Evolutionary conservation across 2,888 invertebrate species (phyloP), one percentile per base, ranked within the genome.

Genomic region (Xestia xanthographa): DNA sequence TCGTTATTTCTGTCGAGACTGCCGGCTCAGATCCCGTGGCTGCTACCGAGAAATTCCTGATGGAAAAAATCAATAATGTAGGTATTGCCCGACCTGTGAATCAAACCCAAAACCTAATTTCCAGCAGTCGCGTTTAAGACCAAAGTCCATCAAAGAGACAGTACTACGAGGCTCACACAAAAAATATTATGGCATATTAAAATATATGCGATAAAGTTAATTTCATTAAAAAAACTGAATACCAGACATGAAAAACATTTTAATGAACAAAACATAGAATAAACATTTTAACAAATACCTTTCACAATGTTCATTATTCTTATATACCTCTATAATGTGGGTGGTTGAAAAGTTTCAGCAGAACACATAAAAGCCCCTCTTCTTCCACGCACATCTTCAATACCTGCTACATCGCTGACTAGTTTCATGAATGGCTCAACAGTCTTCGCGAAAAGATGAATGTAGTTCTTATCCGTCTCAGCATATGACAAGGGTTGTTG

Each of bases 331-430:
- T 48, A 58, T 26, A 34, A n/a, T 43, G 53, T 43, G 8, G 0
- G 14, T 43, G 17, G 8, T 53, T 45, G 22, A 22, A 53, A 26
- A 12, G 1, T 45, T 72, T 77, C 50, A 26, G 43, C 58, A 22
- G 2, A 9, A 58, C 50, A 66, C 20, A 71, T 22, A 2, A 72
- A 26, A 17, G 22, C 34, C 4, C 12, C 9, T 26, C 12, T 29
- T n/a, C 65, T 71, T 22, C 1, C 14, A 34, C 41, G 26, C 34
- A 77, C 26, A 4, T 71, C 77, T 65, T 77, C 77, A 58, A 77
- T 62, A 34, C 26, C 20, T 41, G 22, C 12, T 56, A 17, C 43
- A 22, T 58, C 48, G 14, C 9, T 26, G 22, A 14, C 1, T 14
- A 77, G 14, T 43, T 78, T 53, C 17, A 6, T 6, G 6, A 29